phyloP scores from a whole-genome alignment of 2,113 vertebrate species.

The Lutjanus erythropterus region DNA sequence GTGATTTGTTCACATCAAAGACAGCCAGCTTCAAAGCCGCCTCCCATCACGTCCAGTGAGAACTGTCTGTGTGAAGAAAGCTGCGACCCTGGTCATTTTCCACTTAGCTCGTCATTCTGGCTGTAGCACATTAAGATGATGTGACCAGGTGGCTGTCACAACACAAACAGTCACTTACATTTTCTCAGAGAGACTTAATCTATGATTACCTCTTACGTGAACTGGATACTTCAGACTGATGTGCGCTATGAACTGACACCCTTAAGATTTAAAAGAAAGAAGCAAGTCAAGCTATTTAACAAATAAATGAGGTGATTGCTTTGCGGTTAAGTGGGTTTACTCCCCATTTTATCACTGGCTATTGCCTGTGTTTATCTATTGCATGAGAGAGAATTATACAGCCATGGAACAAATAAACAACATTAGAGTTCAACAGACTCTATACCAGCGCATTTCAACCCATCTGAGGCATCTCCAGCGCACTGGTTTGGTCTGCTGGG shows the following conservation, averaged over 20 bases:
- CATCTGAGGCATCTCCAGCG: not conserved
- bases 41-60: not conserved
- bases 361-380: not conserved
- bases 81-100: not conserved
- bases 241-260: not conserved
- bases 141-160: slow-evolving; percentile 2
- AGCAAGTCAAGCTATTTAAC: not conserved
- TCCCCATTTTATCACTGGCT: not conserved
- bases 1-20: slow-evolving; percentile 27
- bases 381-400: not conserved
- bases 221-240: not conserved
- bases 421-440: not conserved
- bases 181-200: not conserved
- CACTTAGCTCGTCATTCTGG: not conserved
- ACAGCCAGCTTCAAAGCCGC: slow-evolving; percentile 36
- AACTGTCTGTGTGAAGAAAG: not conserved
- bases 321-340: slow-evolving; percentile 1
- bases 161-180: not conserved
- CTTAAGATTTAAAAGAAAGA: slow-evolving; percentile 4
- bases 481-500: not conserved
- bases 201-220: not conserved
- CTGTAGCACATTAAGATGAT: not conserved
- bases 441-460: not conserved
- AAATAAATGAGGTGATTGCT: slow-evolving; percentile 11
- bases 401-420: not conserved